Base-by-base conservation (phyloP, 2,797 vertebrate genomes). In the Hipposideros larvatus region DNA sequence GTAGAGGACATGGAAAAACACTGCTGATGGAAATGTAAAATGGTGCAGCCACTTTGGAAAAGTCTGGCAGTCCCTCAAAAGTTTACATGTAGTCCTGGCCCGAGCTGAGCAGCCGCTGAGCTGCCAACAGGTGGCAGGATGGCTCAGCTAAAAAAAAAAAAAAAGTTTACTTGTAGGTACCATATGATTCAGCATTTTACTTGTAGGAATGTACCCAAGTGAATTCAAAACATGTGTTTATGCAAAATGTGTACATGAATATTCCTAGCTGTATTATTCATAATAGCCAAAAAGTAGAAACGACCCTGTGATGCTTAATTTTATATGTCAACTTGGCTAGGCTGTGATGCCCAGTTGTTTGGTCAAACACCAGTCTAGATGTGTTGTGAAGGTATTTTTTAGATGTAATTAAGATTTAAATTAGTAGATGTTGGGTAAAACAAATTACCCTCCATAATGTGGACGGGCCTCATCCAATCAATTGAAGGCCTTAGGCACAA, bases 211-310 rank as follows among this genome's bases (percentile, higher is more conserved):
- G 26, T 88, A 51, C 26, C 18, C 43, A 77, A 88, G 55, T 77
- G 31, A 93, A 57, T 19, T 90, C 21, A 63, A 96, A 93, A 90
- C 51, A 93, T 24, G 28, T 34, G n/a, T 79, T 53, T 75, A 68
- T 68, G 51, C 24, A 91, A 90, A 83, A 90, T 7, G 4, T 87
- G 19, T 73, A 78, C 65, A 91, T 21, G n/a, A 77, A 65, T 77
- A 34, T 93, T 93, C 43, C 26, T 91, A 92, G 28, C 31, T 87
- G n/a, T 14, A 87, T 80, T 90, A 82, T 90, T 92, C 26, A 79
- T 83, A 77, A 83, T 13, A 85, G 28, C 13, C 28, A 37, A 71
- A 78, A 92, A 92, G 71, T 55, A 31, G 43, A 83, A 61, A 94
- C 57, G 80, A 78, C 16, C 26, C 57, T 55, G 16, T 93, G 43